Conservation (phyloP, 2,797 vertebrate genomes). For the Megaceryle alcyon region DNA sequence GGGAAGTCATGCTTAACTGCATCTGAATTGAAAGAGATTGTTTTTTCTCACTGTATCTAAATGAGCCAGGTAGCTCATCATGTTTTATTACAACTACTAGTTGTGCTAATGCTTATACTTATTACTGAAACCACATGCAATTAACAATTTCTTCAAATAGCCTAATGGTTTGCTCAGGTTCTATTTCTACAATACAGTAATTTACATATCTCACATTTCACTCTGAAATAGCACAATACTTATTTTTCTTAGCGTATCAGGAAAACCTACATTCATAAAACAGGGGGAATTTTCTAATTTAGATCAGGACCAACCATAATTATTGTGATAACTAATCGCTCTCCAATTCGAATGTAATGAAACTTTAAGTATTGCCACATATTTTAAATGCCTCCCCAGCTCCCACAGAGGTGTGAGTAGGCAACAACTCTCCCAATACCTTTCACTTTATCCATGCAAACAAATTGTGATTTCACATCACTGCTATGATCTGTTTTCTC, state of each 20-base stretch:
- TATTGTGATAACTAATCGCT: conserved; percentile 35
- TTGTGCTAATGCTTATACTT: conserved; percentile 54
- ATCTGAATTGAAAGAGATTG: conserved; percentile 34
- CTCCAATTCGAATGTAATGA: conserved; percentile 60
- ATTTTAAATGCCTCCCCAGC: conserved; percentile 59
- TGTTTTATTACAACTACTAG: conserved; percentile 64
- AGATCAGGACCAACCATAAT: background rate
- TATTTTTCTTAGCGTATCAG: background rate
- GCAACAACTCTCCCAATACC: background rate
- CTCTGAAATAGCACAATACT: background rate
- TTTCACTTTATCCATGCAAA: background rate
- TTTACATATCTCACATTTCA: conserved; percentile 2
- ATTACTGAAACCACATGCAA: conserved; percentile 58
- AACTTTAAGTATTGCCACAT: conserved; percentile 26
- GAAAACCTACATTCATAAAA: background rate
- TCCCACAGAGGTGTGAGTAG: background rate
- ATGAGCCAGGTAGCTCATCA: conserved; percentile 49
- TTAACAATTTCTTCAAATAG: conserved; percentile 63
- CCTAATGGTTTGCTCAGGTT: background rate
- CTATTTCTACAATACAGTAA: conserved; percentile 34
- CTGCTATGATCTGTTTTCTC: conserved; percentile 51
- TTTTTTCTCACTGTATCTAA: conserved; percentile 47
- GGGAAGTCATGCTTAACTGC: conserved; percentile 39
- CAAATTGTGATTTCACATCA: conserved; percentile 2
- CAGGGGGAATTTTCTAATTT: background rate